Percentiles rank a stretch among this genome's conserved stretches.
phyloP scores from a whole-genome alignment of 2,113 vertebrate species.

The Colistium nudipinnis region DNA sequence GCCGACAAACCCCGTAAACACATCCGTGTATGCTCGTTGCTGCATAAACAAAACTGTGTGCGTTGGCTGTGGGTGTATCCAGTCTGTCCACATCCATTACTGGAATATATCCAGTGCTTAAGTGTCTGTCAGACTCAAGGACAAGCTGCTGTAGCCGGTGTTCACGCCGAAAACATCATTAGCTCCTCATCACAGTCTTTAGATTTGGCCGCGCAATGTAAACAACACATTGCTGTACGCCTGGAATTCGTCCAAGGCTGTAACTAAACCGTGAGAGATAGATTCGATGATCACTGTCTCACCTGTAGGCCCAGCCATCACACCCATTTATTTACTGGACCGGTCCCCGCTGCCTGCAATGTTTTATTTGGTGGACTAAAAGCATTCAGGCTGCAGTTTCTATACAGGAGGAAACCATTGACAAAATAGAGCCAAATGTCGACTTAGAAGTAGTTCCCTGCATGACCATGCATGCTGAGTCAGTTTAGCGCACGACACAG shows the following conservation, averaged over 20 bases:
- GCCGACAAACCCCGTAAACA: slow-evolving; percentile 9
- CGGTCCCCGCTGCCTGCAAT: too few species aligned
- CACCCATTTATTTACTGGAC: too few species aligned
- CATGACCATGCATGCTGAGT: neutral
- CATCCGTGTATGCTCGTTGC: neutral
- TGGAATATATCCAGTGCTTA: neutral
- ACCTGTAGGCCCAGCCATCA: too few species aligned
- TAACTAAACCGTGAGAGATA: neutral
- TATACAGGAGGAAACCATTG: neutral
- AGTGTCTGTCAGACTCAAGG: neutral
- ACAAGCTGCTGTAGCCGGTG: neutral
- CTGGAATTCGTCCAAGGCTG: neutral
- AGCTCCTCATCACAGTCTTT: neutral
- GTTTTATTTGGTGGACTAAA: too few species aligned
- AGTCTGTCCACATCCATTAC: neutral
- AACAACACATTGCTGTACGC: too few species aligned
- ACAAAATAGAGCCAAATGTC: neutral
- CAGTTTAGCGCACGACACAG: neutral
- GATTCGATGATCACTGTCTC: too few species aligned
- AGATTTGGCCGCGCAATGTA: too few species aligned
- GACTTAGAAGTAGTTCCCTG: neutral
- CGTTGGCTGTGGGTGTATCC: neutral
- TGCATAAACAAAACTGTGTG: slow-evolving; percentile 8
- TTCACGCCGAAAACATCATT: neutral
- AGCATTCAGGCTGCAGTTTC: too few species aligned